Percentiles rank a stretch among this genome's conserved stretches.
phyloP scores from a whole-genome alignment of 2,888 invertebrate genomes.

The Hydroisotoma schaefferi region DNA sequence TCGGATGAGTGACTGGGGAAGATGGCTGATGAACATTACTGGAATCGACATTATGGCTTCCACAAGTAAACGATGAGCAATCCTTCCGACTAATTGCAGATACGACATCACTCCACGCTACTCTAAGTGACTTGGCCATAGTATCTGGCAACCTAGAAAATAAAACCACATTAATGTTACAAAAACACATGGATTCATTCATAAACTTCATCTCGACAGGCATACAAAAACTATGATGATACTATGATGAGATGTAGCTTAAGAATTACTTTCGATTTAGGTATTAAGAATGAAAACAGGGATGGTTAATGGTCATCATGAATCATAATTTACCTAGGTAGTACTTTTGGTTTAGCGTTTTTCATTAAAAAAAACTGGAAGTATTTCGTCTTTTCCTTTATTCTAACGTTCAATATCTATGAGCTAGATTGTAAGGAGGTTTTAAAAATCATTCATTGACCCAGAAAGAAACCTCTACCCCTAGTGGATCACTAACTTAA shows the following conservation, averaged over 20 bases:
- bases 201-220: neutral
- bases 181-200: neutral
- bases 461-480: too few species aligned
- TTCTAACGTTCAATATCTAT: too few species aligned
- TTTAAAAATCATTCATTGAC: too few species aligned
- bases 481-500: too few species aligned
- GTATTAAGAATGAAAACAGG: too few species aligned
- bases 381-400: too few species aligned
- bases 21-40: conserved; percentile 31
- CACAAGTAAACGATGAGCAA: conserved; percentile 45
- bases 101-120: conserved; percentile 41
- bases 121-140: conserved; percentile 39
- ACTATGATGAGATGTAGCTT: neutral
- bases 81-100: conserved; percentile 41
- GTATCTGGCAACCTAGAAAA: conserved; percentile 44
- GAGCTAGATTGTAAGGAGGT: too few species aligned
- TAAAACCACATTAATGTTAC: conserved; percentile 4
- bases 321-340: too few species aligned
- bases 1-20: conserved; percentile 30
- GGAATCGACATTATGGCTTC: conserved; percentile 35
- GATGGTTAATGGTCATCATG: too few species aligned
- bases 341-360: too few species aligned
- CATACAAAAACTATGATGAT: too few species aligned
- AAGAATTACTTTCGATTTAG: neutral
- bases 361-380: too few species aligned